Conservation (phyloP, 1,140 invertebrate species). For the Drosophila cardini region DNA sequence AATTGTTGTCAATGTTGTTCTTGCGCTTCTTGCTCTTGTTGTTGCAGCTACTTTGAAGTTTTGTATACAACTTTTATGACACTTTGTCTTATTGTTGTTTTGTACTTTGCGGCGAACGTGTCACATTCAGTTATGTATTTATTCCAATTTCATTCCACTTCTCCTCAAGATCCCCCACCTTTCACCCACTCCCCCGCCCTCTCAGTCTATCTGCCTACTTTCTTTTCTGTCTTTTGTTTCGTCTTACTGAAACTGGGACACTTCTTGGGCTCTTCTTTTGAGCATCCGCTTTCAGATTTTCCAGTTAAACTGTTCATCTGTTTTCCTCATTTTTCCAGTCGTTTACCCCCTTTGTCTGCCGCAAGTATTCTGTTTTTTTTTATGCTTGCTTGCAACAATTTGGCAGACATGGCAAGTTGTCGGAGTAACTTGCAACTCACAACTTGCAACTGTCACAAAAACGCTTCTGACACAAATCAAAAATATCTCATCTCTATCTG, state of each 20-base stretch:
- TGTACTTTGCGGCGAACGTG: conserved; percentile 79
- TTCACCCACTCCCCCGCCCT: background rate
- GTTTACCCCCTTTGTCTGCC: no score
- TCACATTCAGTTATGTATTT: conserved; percentile 82
- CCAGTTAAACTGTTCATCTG: conserved; percentile 39
- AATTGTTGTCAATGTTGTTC: conserved; percentile 65
- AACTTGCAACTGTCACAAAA: conserved; percentile 52
- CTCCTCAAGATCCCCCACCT: background rate
- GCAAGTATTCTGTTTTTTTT: background rate
- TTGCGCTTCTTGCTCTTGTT: conserved; percentile 29
- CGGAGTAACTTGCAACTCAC: conserved; percentile 25
- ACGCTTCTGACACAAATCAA: conserved; percentile 43
- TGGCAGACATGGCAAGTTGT: conserved; percentile 14
- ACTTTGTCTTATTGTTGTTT: conserved; percentile 79
- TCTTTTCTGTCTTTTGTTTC: conserved; percentile 9
- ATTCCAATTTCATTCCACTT: conserved; percentile 59
- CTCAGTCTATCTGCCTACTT: background rate
- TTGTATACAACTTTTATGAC: conserved; percentile 82
- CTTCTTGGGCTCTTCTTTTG: conserved; percentile 50
- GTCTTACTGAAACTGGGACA: conserved; percentile 24
- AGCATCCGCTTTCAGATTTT: conserved; percentile 75
- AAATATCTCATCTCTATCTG: conserved; percentile 9
- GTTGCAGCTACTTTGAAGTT: conserved; percentile 79
- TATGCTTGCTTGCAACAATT: conserved; percentile 20
- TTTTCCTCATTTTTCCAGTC: background rate